Conservation (phyloP, 2,888 invertebrate species). For the Synergus umbraculus region DNA sequence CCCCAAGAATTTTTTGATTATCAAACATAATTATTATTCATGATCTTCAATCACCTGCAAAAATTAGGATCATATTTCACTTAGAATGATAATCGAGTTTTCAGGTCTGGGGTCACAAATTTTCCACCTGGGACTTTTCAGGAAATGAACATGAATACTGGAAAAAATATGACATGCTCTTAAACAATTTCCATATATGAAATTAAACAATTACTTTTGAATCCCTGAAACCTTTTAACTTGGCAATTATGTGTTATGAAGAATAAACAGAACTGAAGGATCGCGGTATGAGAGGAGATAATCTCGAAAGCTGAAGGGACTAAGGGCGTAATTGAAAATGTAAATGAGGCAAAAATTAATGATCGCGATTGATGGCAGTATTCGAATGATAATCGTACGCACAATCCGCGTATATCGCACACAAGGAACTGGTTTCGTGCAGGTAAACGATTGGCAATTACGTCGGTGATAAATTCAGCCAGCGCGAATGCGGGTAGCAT, state of each 20-base stretch:
- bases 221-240: constrained; percentile 4
- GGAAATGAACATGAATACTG: too few species aligned
- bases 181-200: constrained; percentile 18
- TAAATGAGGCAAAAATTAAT: constrained; percentile 66
- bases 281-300: constrained; percentile 52
- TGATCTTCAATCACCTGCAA: too few species aligned
- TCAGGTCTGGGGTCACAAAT: too few species aligned
- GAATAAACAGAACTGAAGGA: constrained; percentile 33
- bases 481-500: constrained; percentile 62
- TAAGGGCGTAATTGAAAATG: constrained; percentile 67
- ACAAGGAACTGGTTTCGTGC: constrained; percentile 64
- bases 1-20: neutral
- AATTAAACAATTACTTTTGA: constrained; percentile 43
- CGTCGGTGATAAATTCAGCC: constrained; percentile 68
- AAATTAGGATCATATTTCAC: too few species aligned
- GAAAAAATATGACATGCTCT: constrained; percentile 6
- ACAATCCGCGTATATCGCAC: constrained; percentile 56
- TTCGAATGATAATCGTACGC: constrained; percentile 55
- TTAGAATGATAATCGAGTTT: too few species aligned
- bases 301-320: constrained; percentile 57
- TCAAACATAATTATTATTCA: too few species aligned
- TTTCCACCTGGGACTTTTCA: too few species aligned
- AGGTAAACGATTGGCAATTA: constrained; percentile 72
- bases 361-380: constrained; percentile 57
- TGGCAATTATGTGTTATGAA: neutral